Base-by-base conservation (phyloP, 2,888 invertebrate species). In the Acleris laterana region DNA sequence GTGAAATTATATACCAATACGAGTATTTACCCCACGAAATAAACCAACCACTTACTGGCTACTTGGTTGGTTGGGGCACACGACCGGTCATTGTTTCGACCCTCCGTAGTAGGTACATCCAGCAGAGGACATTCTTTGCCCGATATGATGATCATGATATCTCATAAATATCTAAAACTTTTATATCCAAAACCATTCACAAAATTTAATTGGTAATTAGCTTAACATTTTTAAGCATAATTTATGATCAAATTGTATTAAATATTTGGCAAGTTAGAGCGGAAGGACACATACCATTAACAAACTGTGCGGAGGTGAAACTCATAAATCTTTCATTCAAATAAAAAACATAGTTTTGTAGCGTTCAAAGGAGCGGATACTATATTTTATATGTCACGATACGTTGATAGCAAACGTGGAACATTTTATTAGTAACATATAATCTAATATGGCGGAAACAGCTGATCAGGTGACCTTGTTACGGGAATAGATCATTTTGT, bases 401-500 rank as follows among this genome's bases (percentile, higher is more conserved):
- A 48, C 13, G 55, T 25, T n/a, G 60, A 61, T 19, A 56, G 56
- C 48, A 38, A 42, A 19, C 51, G 28, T 60, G 64, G 49, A 49
- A 44, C 44, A 42, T 50, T 57, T 65, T 58, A 63, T 63, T 50
- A 25, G 44, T n/a, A 6, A 48, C 58, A 48, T 46, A 22, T 32
- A 53, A 7, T 57, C 63, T 50, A 55, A 60, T 65, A 57, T n/a
- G 49, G 55, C 49, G 64, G 64, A 60, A 60, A 60, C 64, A 65
- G 64, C 55, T 65, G 60, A 56, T 61, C 63, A 56, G 62, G 63
- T 71, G 64, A 68, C 62, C 66, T 70, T 63, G 68, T 64, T 61
- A 63, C 64, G 32, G 62, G 48, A 66, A 69, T 71, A 74, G 69
- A 70, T 68, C 68, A 28, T 28, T 69, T 67, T 55, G 64, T 70